Percentiles rank a stretch among this genome's conserved stretches.
Evolutionary conservation across 2,113 vertebrate genomes (phyloP).

Genomic region (Cervus canadensis): DNA sequence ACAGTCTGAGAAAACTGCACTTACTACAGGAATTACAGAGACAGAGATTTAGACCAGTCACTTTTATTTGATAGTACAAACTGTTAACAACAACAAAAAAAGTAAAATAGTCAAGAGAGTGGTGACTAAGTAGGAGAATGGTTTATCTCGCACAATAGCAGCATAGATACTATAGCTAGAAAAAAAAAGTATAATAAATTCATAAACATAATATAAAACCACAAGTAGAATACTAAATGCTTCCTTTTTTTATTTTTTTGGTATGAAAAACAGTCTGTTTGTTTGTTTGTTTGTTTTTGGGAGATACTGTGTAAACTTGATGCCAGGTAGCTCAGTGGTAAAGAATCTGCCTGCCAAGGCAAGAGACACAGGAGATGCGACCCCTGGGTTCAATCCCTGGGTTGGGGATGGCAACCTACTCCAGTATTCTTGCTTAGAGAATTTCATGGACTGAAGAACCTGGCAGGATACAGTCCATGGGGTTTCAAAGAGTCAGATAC

Average conservation of each 20-base stretch:
- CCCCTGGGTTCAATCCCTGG: not conserved
- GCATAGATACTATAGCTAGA: not conserved
- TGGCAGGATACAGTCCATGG: not conserved
- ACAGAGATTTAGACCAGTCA: not conserved
- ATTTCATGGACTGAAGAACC: not conserved
- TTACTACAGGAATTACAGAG: not conserved
- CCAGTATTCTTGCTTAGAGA: not conserved
- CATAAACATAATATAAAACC: not conserved
- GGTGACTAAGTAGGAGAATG: not conserved
- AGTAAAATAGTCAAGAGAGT: not conserved
- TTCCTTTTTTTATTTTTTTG: not conserved
- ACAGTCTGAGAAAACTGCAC: not conserved
- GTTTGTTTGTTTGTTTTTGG: not conserved
- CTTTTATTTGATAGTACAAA: not conserved
- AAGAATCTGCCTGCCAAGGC: not conserved
- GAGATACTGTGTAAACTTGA: not conserved
- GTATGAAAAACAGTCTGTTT: not conserved
- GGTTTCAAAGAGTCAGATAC: not conserved
- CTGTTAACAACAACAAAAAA: not conserved
- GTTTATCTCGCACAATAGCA: not conserved
- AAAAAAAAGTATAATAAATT: not conserved
- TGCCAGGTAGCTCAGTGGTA: not conserved
- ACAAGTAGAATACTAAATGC: not conserved
- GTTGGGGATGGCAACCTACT: not conserved
- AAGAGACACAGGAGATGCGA: not conserved